A percentile compares a stretch with the other conserved stretches of the same genome.
Evolutionary conservation across 1,140 invertebrate genomes (phyloP).

Genomic region (Saccostrea cuccullata): DNA sequence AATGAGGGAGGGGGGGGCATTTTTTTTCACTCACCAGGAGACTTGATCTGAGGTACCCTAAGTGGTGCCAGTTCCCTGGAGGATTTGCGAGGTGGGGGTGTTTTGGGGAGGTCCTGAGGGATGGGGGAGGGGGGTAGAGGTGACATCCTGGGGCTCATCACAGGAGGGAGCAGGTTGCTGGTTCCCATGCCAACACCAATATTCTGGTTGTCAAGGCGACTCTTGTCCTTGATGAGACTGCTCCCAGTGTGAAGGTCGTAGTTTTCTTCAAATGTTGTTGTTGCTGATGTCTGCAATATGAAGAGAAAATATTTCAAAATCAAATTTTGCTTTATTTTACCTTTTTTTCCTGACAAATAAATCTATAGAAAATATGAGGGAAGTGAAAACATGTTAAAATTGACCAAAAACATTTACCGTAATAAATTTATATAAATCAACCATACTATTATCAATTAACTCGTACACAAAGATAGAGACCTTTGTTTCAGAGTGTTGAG

Average conservation of each 20-base stretch:
- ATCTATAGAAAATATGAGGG: neutral
- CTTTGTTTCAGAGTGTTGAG: too few relatives aligned
- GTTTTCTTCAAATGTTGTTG: slow-evolving; percentile 20
- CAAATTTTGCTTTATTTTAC: neutral
- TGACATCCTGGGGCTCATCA: slow-evolving; percentile 41
- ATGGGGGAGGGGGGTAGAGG: slow-evolving; percentile 42
- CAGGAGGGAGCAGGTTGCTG: slow-evolving; percentile 46
- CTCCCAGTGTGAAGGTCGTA: neutral
- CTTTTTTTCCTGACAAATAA: neutral
- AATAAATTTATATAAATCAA: too few relatives aligned
- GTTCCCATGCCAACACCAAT: neutral
- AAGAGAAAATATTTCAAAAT: neutral
- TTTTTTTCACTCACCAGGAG: slow-evolving; percentile 21
- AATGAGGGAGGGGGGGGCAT: neutral
- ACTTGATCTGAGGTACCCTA: slow-evolving; percentile 45
- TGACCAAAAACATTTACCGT: neutral
- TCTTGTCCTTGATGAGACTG: neutral
- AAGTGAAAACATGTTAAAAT: neutral
- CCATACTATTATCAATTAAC: too few relatives aligned
- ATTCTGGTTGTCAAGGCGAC: slow-evolving; percentile 15
- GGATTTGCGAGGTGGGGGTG: slow-evolving; percentile 45
- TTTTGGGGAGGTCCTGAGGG: slow-evolving; percentile 30
- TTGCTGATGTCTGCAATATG: slow-evolving; percentile 8
- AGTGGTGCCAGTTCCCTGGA: slow-evolving; percentile 49
- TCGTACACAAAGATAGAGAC: too few relatives aligned